Evolutionary conservation across 2,113 vertebrate species (phyloP), one percentile per base, ranked within the genome.

Genomic region (Neodon shergylaensis): DNA sequence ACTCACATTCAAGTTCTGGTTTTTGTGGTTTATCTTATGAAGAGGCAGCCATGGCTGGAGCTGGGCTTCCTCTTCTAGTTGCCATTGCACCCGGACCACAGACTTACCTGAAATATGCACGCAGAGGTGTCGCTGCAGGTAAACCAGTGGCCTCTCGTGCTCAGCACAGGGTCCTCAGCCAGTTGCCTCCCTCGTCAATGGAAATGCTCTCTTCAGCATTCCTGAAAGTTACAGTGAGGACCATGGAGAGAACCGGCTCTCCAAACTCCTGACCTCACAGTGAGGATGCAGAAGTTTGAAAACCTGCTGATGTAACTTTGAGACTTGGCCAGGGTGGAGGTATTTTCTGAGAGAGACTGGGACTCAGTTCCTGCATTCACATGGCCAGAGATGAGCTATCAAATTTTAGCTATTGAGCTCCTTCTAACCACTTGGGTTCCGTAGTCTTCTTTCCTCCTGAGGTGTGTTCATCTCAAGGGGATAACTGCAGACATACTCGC

Each of bases 131-230:
- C 21, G 58, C 31, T 14, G 7, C 11, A 52, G 39, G 66, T n/a
- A 72, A 61, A 6, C 58, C 0, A 28, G 4, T 0, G 6, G 7
- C 36, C 52, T 54, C 36, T 3, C 7, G 12, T 3, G 31, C 26
- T 16, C 77, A 36, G 58, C 31, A 10, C 39, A 7, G 49, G 21
- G 19, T 22, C 65, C 42, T 7, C 21, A 12, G 33, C 42, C 47
- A 65, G 31, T 49, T 70, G 24, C 63, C 66, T 47, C 17, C 42
- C 42, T 81, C 78, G 49, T 7, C 33, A 52, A 42, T 13, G 24
- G 54, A 91, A 82, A 86, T 3, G 5, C 68, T 61, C 26, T 61
- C 83, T 86, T 92, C 22, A 24, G 61, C 63, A 54, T 52, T 82
- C 3, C 84, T 78, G 44, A 49, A 85, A 44, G 21, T 76, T 26